Conservation (phyloP, 2,888 invertebrate genomes). For the Dryadula phaetusa region DNA sequence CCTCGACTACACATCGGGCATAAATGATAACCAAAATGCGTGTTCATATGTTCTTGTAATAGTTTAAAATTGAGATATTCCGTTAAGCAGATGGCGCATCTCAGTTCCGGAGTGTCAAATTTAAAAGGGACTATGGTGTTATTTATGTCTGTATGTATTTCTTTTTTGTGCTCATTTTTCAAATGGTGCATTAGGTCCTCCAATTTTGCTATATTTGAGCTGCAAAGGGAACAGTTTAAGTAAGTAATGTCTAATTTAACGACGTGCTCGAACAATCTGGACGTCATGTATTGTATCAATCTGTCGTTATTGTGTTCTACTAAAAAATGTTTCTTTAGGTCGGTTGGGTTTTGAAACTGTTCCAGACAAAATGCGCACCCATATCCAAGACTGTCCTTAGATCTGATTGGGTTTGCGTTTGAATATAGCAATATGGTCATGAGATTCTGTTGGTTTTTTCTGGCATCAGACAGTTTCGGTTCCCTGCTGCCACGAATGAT, state of each 20-base stretch:
- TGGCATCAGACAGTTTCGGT: conserved; percentile 43
- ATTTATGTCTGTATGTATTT: conserved; percentile 56
- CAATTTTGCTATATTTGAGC: conserved; percentile 51
- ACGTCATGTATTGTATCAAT: conserved; percentile 52
- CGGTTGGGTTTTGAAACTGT: conserved; percentile 54
- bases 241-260: conserved; percentile 64
- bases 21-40: conserved; percentile 62
- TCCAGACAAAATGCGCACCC: conserved; percentile 59
- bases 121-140: conserved; percentile 66
- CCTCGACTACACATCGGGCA: conserved; percentile 60
- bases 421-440: conserved; percentile 58
- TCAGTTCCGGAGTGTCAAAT: conserved; percentile 60
- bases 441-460: conserved; percentile 58
- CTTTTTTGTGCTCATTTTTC: conserved; percentile 51
- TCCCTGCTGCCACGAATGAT: conserved; percentile 48
- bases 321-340: conserved; percentile 60
- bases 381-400: conserved; percentile 58
- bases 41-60: conserved; percentile 68
- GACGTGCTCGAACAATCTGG: conserved; percentile 54
- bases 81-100: conserved; percentile 59
- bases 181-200: conserved; percentile 57
- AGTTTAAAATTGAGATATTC: conserved; percentile 61
- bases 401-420: conserved; percentile 63
- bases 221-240: conserved; percentile 59
- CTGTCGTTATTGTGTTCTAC: conserved; percentile 58